Percentiles rank a stretch among this genome's conserved stretches.
phyloP scores from a whole-genome alignment of 1,140 invertebrate genomes.

The Drosophila ananassae region DNA sequence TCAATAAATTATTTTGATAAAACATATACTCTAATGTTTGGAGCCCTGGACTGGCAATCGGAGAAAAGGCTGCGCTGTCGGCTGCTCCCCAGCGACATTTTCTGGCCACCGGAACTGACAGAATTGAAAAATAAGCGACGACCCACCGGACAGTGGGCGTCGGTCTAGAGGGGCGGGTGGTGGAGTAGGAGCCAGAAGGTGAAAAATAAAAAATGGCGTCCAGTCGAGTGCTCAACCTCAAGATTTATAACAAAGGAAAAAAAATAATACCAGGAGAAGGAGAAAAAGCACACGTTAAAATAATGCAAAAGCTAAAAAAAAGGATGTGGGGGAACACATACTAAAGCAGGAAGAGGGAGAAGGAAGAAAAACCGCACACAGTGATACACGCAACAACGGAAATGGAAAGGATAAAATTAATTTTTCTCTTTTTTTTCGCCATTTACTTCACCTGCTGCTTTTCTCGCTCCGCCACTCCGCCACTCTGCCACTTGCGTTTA shows the following conservation, averaged over 20 bases:
- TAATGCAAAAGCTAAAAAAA: constrained; percentile 59
- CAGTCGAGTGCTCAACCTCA: constrained; percentile 71
- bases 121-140: constrained; percentile 68
- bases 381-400: constrained; percentile 34
- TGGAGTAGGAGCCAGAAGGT: constrained; percentile 18
- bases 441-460: constrained; percentile 46
- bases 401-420: constrained; percentile 78
- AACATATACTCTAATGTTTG: constrained; percentile 45
- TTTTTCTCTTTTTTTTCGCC: constrained; percentile 55
- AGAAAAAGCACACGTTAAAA: constrained; percentile 57
- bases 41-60: constrained; percentile 33
- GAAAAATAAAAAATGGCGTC: constrained; percentile 75
- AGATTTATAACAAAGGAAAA: constrained; percentile 72
- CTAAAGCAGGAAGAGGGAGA: constrained; percentile 7
- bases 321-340: constrained; percentile 19
- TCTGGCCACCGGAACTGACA: constrained; percentile 65
- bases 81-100: constrained; percentile 63
- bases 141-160: constrained; percentile 4
- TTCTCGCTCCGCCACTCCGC: not conserved
- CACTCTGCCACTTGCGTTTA: constrained; percentile 3
- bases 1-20: constrained; percentile 72
- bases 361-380: constrained; percentile 13
- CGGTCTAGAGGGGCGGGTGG: not conserved
- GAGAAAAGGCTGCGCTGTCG: constrained; percentile 34
- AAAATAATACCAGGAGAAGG: constrained; percentile 27